phyloP scores from a whole-genome alignment of 2,113 vertebrate species.

The Daubentonia madagascariensis region DNA sequence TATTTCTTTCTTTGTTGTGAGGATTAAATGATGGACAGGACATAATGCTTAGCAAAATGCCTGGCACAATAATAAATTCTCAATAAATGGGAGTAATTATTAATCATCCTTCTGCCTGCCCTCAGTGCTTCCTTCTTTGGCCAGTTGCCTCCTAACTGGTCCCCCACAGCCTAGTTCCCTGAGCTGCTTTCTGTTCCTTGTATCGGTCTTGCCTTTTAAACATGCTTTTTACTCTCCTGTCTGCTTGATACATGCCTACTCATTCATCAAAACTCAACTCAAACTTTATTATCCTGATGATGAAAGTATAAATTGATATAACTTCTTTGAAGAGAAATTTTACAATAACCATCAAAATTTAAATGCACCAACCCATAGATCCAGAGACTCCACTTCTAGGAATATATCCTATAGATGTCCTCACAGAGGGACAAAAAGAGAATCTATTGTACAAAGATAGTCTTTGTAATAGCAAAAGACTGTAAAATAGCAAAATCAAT shows the following conservation, averaged over 20 bases:
- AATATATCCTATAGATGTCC: neutral
- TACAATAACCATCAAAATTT: neutral
- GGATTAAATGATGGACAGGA: neutral
- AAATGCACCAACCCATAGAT: neutral
- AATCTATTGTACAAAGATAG: neutral
- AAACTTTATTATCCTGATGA: neutral
- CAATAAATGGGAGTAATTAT: too few species aligned
- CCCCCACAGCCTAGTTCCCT: neutral
- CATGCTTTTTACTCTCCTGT: neutral
- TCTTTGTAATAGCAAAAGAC: neutral
- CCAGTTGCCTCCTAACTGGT: neutral
- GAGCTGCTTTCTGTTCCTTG: neutral
- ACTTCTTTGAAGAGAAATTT: neutral
- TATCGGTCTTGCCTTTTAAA: neutral
- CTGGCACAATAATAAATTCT: neutral
- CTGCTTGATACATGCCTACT: neutral
- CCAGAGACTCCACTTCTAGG: neutral
- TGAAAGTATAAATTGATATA: neutral
- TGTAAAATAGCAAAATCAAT: neutral
- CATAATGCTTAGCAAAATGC: neutral
- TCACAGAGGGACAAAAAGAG: neutral
- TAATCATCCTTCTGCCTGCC: neutral
- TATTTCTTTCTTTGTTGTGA: neutral
- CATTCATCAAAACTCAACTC: neutral
- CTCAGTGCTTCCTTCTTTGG: neutral